Evolutionary conservation across 2,888 invertebrate genomes (phyloP), one percentile per base, ranked within the genome.

Genomic region (Brenthis ino): DNA sequence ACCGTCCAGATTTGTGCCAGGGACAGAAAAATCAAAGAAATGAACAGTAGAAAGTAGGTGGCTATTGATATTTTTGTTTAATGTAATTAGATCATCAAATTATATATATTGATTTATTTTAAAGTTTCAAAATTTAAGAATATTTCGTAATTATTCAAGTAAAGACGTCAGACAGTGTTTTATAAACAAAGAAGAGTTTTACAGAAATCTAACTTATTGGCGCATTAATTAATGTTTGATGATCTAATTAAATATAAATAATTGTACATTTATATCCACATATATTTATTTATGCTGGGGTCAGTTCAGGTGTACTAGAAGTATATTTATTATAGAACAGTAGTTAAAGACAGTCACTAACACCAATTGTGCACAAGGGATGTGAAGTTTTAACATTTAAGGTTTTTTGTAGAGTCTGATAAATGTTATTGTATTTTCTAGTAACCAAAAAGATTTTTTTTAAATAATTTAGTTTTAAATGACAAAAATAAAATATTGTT

Each of bases 1-100:
- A 84, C 82, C 85, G 82, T 88, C 88, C 91, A 76, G 85, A 80
- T 82, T 80, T 80, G 91, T 91, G 91, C 91, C 87, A 89, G 89
- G 90, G 87, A 85, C 83, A 89, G 85, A 89, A 86, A 85, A 87
- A 85, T 57, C 48, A 85, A 77, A 83, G 81, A 88, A 87, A 87
- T 87, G 81, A 89, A 87, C 82, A 89, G 82, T 85, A 83, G 83
- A 82, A 82, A 77, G 47, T 66, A 75, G 81, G 77, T 76, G 78
- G 78, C 73, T 75, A 76, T 65, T 58, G 64, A 63, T 12, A 66
- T 57, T 70, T 56, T 63, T 67, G 28, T 61, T 61, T 20, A 11
- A 56, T 64, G 64, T 70, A 58, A 55, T 33, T 63, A 64, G 57
- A 70, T 70, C 67, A 51, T 51, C 51, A 50, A 55, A n/a, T 11